Evolutionary conservation across 2,888 invertebrate genomes (phyloP).

Genomic region (Pherbina coryleti): DNA sequence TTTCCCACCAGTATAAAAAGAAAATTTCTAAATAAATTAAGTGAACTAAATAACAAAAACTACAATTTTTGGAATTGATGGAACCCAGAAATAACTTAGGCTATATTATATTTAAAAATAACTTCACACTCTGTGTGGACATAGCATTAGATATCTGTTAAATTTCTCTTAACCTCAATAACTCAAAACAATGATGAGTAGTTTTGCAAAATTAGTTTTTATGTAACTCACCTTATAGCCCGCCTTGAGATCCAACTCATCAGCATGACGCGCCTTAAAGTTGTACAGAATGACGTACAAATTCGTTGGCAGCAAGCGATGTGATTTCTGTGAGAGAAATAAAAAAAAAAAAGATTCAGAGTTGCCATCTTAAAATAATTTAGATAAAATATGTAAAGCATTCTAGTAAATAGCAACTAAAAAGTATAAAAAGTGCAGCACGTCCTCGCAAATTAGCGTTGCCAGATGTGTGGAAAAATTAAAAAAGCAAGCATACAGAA

Average conservation of each 20-base stretch:
- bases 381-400: slow-evolving; percentile 26
- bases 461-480: not conserved
- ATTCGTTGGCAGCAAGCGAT: slow-evolving; percentile 88
- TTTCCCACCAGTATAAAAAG: too few relatives aligned
- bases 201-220: too few relatives aligned
- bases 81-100: too few relatives aligned
- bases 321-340: slow-evolving; percentile 77
- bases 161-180: too few relatives aligned
- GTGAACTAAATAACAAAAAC: too few relatives aligned
- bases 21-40: too few relatives aligned
- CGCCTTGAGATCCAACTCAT: slow-evolving; percentile 93
- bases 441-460: not conserved
- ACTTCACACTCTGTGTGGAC: too few relatives aligned
- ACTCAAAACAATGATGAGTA: too few relatives aligned
- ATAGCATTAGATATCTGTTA: too few relatives aligned
- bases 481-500: slow-evolving; percentile 51
- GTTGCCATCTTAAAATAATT: slow-evolving; percentile 39
- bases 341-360: not conserved
- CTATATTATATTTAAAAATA: too few relatives aligned
- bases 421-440: slow-evolving; percentile 19
- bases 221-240: slow-evolving; percentile 77
- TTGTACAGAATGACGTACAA: slow-evolving; percentile 95
- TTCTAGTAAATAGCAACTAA: slow-evolving; percentile 1
- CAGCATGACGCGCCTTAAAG: slow-evolving; percentile 93
- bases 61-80: too few relatives aligned